Evolutionary conservation across 2,888 invertebrate species (phyloP).

Genomic region (Cryptocephalus primarius): DNA sequence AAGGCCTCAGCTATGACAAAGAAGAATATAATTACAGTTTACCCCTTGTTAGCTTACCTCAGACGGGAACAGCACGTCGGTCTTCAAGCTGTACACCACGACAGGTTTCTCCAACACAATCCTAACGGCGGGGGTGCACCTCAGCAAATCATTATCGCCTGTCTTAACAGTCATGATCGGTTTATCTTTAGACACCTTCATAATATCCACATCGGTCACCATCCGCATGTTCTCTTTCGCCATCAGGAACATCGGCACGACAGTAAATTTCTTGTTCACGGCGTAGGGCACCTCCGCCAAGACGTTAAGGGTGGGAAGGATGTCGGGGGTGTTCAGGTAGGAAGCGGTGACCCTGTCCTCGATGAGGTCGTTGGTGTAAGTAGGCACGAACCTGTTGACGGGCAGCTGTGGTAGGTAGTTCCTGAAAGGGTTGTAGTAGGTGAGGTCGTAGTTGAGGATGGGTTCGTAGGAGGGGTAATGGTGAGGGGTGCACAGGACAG

Average conservation of each 20-base stretch:
- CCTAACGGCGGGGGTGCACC: constrained; percentile 37
- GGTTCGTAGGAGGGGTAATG: constrained; percentile 13
- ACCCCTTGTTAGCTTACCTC: constrained; percentile 18
- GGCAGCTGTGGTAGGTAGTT: constrained; percentile 10
- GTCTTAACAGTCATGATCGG: constrained; percentile 33
- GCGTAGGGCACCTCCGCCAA: constrained; percentile 29
- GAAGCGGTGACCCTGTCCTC: constrained; percentile 10
- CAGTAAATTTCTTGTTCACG: constrained; percentile 28
- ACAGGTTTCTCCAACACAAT: constrained; percentile 35
- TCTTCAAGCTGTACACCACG: constrained; percentile 31
- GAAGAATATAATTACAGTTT: too few species aligned
- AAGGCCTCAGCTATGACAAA: too few species aligned
- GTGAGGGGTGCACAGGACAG: constrained; percentile 1
- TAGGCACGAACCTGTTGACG: constrained; percentile 5
- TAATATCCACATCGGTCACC: constrained; percentile 31
- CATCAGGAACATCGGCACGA: constrained; percentile 32
- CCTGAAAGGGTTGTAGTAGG: constrained; percentile 5
- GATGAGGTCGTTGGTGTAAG: constrained; percentile 7
- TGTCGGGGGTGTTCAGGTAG: constrained; percentile 9
- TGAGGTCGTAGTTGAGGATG: constrained; percentile 8
- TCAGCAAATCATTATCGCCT: constrained; percentile 23
- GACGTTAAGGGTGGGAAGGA: constrained; percentile 26
- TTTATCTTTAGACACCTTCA: constrained; percentile 29
- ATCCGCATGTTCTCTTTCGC: constrained; percentile 29
- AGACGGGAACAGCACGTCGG: constrained; percentile 35